Conservation (phyloP, 1,140 invertebrate species). For the Drosophila tristis region DNA sequence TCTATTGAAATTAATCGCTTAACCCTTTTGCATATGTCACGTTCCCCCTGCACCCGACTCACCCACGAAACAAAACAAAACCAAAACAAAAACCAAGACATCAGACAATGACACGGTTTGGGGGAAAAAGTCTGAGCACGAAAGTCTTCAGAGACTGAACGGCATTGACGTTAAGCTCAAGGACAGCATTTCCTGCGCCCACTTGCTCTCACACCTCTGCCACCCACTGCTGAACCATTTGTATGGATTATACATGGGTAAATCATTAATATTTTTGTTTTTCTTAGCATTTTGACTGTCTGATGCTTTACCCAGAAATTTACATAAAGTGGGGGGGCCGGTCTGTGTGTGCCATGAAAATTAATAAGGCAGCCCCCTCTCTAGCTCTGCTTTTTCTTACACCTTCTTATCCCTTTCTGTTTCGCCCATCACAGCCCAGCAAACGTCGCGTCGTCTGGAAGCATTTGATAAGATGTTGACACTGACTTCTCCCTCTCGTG, state of each 20-base stretch:
- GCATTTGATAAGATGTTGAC: constrained; percentile 48
- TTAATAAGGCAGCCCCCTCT: constrained; percentile 58
- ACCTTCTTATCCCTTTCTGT: constrained; percentile 26
- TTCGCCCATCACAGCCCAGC: constrained; percentile 3
- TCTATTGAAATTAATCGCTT: constrained; percentile 71
- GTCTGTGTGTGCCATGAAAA: constrained; percentile 42
- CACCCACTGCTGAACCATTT: constrained; percentile 53
- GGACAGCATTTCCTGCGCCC: constrained; percentile 21
- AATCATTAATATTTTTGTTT: constrained; percentile 80
- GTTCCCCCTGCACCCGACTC: constrained; percentile 7
- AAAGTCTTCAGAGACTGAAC: constrained; percentile 25
- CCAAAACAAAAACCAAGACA: constrained; percentile 31
- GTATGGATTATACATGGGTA: constrained; percentile 74
- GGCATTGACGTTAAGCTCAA: constrained; percentile 54
- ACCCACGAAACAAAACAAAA: neutral
- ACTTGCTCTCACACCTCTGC: constrained; percentile 1
- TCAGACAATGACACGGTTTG: constrained; percentile 36
- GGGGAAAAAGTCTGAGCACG: constrained; percentile 47
- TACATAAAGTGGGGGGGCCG: constrained; percentile 64
- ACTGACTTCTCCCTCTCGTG: constrained; percentile 1
- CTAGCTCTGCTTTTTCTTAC: neutral
- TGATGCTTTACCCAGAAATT: constrained; percentile 53
- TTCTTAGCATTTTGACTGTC: constrained; percentile 67
- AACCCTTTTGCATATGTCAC: constrained; percentile 60
- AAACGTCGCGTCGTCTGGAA: constrained; percentile 14